Conservation (phyloP, 2,113 vertebrate genomes). For the Jaculus jaculus region DNA sequence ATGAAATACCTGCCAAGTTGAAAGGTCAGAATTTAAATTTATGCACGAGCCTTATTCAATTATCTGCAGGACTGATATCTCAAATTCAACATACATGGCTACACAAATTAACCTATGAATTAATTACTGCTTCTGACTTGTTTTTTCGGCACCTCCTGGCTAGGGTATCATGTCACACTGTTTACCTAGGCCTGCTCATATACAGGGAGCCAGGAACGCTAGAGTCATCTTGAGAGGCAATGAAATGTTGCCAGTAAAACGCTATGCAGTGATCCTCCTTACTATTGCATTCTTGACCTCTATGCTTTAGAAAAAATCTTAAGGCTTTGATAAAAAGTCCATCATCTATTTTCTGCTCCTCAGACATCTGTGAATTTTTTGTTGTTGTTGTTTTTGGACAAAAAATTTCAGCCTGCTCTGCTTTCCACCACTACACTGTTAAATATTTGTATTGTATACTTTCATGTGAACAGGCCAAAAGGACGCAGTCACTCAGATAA, state of each 20-base stretch:
- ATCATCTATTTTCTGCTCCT: background rate
- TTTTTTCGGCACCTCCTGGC: background rate
- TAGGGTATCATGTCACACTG: background rate
- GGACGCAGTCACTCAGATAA: background rate
- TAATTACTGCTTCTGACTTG: background rate
- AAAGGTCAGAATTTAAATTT: background rate
- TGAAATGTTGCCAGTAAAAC: background rate
- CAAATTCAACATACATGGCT: constrained; percentile 2
- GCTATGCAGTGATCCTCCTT: background rate
- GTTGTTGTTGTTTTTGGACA: no score
- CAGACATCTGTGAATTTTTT: background rate
- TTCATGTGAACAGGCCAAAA: background rate
- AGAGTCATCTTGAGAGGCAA: background rate
- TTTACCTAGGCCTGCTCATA: background rate
- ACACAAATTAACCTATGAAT: background rate
- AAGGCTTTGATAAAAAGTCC: background rate
- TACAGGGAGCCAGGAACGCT: background rate
- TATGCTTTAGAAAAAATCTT: background rate
- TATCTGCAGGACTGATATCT: background rate
- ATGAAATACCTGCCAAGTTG: background rate
- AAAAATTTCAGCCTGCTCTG: background rate
- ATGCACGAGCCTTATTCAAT: background rate
- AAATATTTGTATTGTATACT: background rate
- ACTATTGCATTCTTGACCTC: background rate
- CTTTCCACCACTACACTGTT: background rate